phyloP scores from a whole-genome alignment of 2,888 invertebrate genomes.

The Hyalella azteca region DNA sequence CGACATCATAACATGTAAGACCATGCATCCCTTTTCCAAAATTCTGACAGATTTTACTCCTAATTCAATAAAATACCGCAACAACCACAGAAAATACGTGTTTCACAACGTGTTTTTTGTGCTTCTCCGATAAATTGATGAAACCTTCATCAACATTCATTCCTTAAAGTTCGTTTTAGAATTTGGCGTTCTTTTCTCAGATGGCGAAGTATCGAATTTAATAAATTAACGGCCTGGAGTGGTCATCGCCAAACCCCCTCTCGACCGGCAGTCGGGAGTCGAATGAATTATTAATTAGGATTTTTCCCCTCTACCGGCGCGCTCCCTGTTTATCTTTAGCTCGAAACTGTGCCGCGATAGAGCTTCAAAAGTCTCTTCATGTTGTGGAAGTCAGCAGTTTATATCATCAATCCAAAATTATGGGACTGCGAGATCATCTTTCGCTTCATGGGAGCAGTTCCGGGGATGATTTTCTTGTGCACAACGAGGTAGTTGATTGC shows the following conservation, averaged over 20 bases:
- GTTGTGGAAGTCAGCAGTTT: neutral
- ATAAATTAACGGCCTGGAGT: neutral
- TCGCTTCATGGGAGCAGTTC: neutral
- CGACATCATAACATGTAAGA: too few relatives aligned
- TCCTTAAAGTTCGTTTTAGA: too few relatives aligned
- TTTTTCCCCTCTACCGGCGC: neutral
- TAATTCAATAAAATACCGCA: too few relatives aligned
- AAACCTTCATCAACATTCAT: too few relatives aligned
- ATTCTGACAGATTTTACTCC: too few relatives aligned
- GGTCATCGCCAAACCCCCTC: neutral
- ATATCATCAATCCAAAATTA: constrained; percentile 7
- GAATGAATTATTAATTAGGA: neutral
- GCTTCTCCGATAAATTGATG: too few relatives aligned
- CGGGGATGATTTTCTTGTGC: neutral
- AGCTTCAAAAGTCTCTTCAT: neutral
- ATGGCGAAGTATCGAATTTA: too few relatives aligned
- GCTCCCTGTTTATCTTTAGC: neutral
- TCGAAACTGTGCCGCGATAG: neutral
- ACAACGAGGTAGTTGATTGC: constrained; percentile 19
- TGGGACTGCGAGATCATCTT: neutral
- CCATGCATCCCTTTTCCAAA: too few relatives aligned
- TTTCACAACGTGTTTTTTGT: too few relatives aligned
- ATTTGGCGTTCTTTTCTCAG: too few relatives aligned
- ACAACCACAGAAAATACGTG: too few relatives aligned
- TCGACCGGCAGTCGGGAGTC: neutral